Base-by-base conservation (phyloP, 2,113 vertebrate genomes). In the Phyllopteryx taeniolatus region DNA sequence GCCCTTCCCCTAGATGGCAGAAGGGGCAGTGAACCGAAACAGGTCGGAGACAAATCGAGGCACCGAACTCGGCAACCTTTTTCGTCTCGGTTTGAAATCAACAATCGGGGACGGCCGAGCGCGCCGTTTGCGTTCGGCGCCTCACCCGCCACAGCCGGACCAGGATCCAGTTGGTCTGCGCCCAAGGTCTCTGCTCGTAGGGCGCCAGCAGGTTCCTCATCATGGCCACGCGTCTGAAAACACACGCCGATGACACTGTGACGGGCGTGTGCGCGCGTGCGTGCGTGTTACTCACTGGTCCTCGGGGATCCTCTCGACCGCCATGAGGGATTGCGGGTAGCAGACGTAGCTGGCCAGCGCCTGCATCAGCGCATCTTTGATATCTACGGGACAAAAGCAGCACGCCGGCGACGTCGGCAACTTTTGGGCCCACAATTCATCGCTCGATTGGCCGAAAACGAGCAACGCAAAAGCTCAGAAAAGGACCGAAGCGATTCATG, bases 161-260 rank as follows among this genome's bases (percentile, higher is more conserved):
- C 0, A 99, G 94, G 79, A 99, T 99, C 97, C 98, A 99, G 90
- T 99, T 99, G 78, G 98, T 99, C 90, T 99, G 98, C 20, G 98
- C 98, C 98, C 98, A 99, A 8, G 98, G 98, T 65, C 98, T 93
- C 88, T 99, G 98, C 72, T 99, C 98, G 4, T 99, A 99, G 0
- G 98, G 98, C 51, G 98, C 98, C 84, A 99, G 85, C 35, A 99
- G 94, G 82, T 95, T 99, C 86, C 88, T 96, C 94, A 99, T 98
- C 98, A 99, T 99, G 76, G 95, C 94, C 2, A 99, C 90, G 5
- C 96, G 92, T 72, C 98, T 99, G 85, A 47, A 72, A 82, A 7
- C 51, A 33, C 44, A 8, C n/a, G 0, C 3, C 39, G n/a, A n/a
- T 10, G 39, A 15, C 63, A 22, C 11, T 4, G 4, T 13, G 27